These are phyloP conservation scores for Oncorhynchus clarkii DNA, from an alignment of 2,113 vertebrate species.

Conservation along the genomic window DNA sequence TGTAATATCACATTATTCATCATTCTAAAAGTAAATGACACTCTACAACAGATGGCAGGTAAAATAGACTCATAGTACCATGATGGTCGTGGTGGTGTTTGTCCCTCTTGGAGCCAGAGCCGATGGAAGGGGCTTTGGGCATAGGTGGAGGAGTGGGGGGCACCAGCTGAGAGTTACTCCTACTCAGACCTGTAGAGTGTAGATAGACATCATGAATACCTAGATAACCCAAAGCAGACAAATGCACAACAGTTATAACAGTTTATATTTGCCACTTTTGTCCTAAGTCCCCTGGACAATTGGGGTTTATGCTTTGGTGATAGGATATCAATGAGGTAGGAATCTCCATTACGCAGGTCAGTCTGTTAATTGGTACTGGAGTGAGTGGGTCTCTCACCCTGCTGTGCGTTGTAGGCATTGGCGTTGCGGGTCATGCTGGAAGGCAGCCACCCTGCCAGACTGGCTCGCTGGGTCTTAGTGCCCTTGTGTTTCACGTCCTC, in stretches of 20 bases:
- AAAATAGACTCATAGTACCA: slow-evolving; percentile 58
- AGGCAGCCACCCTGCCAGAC: slow-evolving; percentile 94
- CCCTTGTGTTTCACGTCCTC: slow-evolving; percentile 97
- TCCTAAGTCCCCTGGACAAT: background rate
- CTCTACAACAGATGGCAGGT: background rate
- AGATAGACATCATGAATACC: slow-evolving; percentile 1
- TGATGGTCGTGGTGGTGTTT: slow-evolving; percentile 83
- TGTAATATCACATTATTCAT: background rate
- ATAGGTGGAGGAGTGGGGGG: slow-evolving; percentile 78
- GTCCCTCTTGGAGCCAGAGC: slow-evolving; percentile 78
- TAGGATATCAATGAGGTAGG: background rate
- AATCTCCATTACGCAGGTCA: background rate
- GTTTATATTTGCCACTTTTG: background rate
- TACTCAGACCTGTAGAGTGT: slow-evolving; percentile 77
- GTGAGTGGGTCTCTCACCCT: slow-evolving; percentile 73
- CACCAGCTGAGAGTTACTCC: slow-evolving; percentile 83
- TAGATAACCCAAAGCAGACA: background rate
- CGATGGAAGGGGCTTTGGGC: slow-evolving; percentile 73
- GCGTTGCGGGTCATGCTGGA: slow-evolving; percentile 98
- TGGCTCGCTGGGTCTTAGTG: slow-evolving; percentile 94
- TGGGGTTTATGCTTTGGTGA: background rate
- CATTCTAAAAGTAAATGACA: background rate
- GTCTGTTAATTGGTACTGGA: background rate
- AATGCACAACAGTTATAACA: background rate
- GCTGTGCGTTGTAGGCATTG: slow-evolving; percentile 95